Evolutionary conservation across 2,797 vertebrate species (phyloP).

Genomic region (Cuniculus paca): DNA sequence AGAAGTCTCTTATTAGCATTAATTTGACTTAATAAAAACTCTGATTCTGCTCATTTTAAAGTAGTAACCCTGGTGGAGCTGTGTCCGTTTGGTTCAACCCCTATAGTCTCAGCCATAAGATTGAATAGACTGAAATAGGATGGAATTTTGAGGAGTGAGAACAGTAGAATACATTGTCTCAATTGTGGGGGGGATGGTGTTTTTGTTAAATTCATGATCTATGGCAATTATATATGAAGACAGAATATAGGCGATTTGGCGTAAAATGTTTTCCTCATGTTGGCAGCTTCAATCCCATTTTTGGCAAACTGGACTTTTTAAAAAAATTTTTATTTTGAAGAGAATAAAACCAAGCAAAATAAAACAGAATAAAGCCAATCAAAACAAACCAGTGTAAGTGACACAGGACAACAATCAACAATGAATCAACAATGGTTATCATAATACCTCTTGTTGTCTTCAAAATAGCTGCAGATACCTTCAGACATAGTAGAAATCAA

Average conservation of each 20-base stretch:
- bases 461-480: too few species aligned
- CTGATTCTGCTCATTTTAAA: not conserved
- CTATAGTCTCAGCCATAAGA: not conserved
- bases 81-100: not conserved
- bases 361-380: too few species aligned
- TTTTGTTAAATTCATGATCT: not conserved
- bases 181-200: not conserved
- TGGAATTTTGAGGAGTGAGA: not conserved
- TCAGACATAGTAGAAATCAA: too few species aligned
- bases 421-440: too few species aligned
- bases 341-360: too few species aligned
- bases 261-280: not conserved
- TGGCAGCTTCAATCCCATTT: not conserved
- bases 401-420: too few species aligned
- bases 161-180: too few species aligned
- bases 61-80: not conserved
- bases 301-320: too few species aligned
- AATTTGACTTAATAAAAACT: conserved; percentile 21
- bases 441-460: too few species aligned
- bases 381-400: too few species aligned
- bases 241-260: not conserved
- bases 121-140: not conserved
- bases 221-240: not conserved
- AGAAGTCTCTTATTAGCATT: not conserved
- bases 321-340: too few species aligned